A percentile compares a stretch with the other conserved stretches of the same genome.
phyloP scores from a whole-genome alignment of 1,140 invertebrate genomes.

The Formica exsecta region DNA sequence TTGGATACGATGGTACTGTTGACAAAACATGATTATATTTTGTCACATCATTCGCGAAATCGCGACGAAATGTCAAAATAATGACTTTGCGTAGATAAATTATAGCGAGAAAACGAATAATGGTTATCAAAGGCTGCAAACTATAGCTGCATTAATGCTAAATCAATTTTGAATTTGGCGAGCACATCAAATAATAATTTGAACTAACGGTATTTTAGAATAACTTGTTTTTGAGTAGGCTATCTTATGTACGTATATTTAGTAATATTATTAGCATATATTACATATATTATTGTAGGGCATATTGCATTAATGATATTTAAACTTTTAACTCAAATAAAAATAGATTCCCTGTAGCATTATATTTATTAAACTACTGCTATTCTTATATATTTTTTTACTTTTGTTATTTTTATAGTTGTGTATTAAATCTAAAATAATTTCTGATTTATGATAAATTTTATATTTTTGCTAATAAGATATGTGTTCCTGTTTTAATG shows the following conservation, averaged over 20 bases:
- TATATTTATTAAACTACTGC: neutral
- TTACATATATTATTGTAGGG: neutral
- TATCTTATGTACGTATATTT: neutral
- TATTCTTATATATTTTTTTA: neutral
- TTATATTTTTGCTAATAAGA: neutral
- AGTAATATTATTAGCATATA: neutral
- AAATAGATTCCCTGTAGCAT: neutral
- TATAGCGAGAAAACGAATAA: slow-evolving; percentile 48
- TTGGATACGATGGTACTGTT: slow-evolving; percentile 13
- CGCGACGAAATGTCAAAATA: slow-evolving; percentile 38
- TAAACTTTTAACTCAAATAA: neutral
- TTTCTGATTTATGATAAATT: slow-evolving; percentile 9
- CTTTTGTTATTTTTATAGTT: neutral
- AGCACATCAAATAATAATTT: slow-evolving; percentile 14
- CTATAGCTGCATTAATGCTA: slow-evolving; percentile 28
- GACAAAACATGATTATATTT: slow-evolving; percentile 56
- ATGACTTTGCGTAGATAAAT: slow-evolving; percentile 36
- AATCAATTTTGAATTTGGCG: slow-evolving; percentile 43
- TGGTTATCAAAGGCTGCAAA: slow-evolving; percentile 26
- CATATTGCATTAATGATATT: neutral
- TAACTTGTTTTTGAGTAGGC: neutral
- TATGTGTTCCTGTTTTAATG: slow-evolving; percentile 12
- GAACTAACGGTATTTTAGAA: slow-evolving; percentile 5
- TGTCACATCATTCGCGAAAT: slow-evolving; percentile 38
- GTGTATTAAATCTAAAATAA: slow-evolving; percentile 11